Percentiles rank a stretch among this genome's conserved stretches.
Conservation (phyloP, 2,113 vertebrate genomes). For the Eira barbara region DNA sequence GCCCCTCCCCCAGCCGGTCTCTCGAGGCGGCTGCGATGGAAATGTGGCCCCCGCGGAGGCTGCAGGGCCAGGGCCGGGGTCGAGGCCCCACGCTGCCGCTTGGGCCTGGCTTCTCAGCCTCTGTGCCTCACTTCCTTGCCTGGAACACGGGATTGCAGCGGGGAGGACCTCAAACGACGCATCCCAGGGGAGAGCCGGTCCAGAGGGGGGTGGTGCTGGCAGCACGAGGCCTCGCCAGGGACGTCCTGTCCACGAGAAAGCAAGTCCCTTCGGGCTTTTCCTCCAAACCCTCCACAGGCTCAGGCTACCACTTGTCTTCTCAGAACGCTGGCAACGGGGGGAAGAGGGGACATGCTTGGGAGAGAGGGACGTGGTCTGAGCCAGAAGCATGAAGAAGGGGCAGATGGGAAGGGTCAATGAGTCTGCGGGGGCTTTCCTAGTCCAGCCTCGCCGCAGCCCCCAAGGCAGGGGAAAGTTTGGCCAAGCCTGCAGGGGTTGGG, state of each 20-base stretch:
- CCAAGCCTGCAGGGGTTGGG: background rate
- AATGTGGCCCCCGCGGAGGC: rapidly evolving
- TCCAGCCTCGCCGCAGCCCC: background rate
- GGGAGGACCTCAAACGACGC: rapidly evolving
- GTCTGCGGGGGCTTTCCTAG: no score
- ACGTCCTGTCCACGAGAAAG: rapidly evolving
- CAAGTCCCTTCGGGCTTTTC: background rate
- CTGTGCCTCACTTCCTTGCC: no score
- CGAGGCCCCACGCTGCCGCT: rapidly evolving
- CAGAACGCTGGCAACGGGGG: rapidly evolving
- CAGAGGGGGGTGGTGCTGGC: rapidly evolving
- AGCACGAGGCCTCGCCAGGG: rapidly evolving
- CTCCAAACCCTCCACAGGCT: background rate
- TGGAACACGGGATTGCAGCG: background rate
- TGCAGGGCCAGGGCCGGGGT: background rate
- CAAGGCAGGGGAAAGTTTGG: background rate
- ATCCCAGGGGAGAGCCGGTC: rapidly evolving
- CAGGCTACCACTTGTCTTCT: background rate
- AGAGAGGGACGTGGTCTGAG: rapidly evolving
- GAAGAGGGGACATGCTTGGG: rapidly evolving
- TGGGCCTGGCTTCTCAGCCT: background rate
- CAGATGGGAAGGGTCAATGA: rapidly evolving
- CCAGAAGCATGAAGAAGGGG: background rate
- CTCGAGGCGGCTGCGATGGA: rapidly evolving
- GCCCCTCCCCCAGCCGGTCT: rapidly evolving